phyloP scores from a whole-genome alignment of 2,113 vertebrate genomes.

The Podarcis muralis region DNA sequence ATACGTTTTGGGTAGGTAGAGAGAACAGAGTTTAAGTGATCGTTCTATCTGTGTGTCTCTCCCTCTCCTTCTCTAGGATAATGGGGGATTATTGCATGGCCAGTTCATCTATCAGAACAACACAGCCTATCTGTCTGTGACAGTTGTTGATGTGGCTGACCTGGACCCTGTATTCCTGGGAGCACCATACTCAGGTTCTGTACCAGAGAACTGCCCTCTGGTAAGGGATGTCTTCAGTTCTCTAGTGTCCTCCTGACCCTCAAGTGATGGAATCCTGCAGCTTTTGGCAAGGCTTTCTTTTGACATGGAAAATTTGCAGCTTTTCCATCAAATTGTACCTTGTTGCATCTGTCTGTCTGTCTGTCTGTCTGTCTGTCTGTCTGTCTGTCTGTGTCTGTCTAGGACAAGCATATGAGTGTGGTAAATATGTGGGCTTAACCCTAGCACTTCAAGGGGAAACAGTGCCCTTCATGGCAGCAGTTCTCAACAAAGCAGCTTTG shows the following conservation, averaged over 20 bases:
- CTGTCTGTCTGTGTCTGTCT: background rate
- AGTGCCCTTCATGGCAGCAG: background rate
- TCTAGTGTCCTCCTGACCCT: background rate
- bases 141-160: slow-evolving; percentile 79
- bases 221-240: background rate
- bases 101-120: rapidly evolving
- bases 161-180: slow-evolving; percentile 80
- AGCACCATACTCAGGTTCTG: slow-evolving; percentile 65
- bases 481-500: background rate
- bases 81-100: slow-evolving; percentile 44
- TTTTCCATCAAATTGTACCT: background rate
- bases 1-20: background rate
- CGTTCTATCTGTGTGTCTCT: background rate
- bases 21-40: background rate
- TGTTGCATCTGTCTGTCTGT: background rate
- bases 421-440: background rate
- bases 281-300: background rate
- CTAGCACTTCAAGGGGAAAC: background rate
- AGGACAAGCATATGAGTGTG: background rate
- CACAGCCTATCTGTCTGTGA: slow-evolving; percentile 71
- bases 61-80: slow-evolving; percentile 73
- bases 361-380: background rate
- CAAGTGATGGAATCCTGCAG: background rate
- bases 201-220: slow-evolving; percentile 67
- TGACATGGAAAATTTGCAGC: background rate